A percentile compares a stretch with the other conserved stretches of the same genome.
Evolutionary conservation across 23 tunicate genomes (phyloP).

Genomic region (Clavelina lepadiformis): DNA sequence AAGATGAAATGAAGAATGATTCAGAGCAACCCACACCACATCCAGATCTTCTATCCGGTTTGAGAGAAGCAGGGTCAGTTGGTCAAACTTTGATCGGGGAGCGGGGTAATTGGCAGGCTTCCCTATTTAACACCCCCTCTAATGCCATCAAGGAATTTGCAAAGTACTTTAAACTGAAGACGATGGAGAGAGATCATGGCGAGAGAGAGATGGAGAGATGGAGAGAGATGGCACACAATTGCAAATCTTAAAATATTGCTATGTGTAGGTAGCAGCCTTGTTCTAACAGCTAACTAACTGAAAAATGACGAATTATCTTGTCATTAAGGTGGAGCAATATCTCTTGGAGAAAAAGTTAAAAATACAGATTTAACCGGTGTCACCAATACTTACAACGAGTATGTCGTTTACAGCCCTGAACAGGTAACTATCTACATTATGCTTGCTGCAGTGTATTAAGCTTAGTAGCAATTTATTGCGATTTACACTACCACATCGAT

Average conservation of each 20-base stretch:
- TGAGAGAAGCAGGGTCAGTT: constrained; percentile 82
- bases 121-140: constrained; percentile 87
- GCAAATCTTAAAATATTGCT: too few relatives aligned
- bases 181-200: constrained; percentile 85
- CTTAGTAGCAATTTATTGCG: too few relatives aligned
- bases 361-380: constrained; percentile 66
- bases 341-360: constrained; percentile 68
- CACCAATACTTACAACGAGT: constrained; percentile 59
- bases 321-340: constrained; percentile 90
- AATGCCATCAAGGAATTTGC: constrained; percentile 94
- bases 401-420: constrained; percentile 84
- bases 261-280: too few relatives aligned
- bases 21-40: constrained; percentile 56
- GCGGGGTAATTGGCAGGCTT: constrained; percentile 89
- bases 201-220: too few relatives aligned
- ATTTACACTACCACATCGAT: too few relatives aligned
- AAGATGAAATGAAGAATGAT: constrained; percentile 84
- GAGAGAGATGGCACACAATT: too few relatives aligned
- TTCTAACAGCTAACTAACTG: too few relatives aligned
- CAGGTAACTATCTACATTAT: constrained; percentile 47
- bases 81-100: constrained; percentile 81
- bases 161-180: constrained; percentile 89
- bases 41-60: constrained; percentile 75
- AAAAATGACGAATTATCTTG: too few relatives aligned
- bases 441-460: too few relatives aligned